phyloP scores from a whole-genome alignment of 2,797 vertebrate genomes.

The Psittacula echo region DNA sequence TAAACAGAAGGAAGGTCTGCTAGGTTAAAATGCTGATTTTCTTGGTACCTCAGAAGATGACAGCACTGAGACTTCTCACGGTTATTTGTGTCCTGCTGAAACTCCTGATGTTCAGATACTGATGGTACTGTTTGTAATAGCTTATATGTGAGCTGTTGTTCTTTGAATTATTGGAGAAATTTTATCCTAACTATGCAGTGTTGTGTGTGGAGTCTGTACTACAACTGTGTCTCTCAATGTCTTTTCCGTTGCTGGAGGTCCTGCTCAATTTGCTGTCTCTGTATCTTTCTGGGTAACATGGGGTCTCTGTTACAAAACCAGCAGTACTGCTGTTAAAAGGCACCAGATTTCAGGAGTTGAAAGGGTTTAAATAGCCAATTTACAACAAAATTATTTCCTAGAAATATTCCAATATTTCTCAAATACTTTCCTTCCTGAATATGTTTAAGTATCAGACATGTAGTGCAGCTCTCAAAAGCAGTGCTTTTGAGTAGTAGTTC shows the following conservation, averaged over 20 bases:
- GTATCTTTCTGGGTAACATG: neutral
- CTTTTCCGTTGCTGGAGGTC: neutral
- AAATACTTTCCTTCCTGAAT: neutral
- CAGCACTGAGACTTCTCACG: fast-evolving
- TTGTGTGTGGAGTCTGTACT: neutral
- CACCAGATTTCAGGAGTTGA: neutral
- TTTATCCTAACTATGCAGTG: neutral
- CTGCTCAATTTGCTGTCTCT: neutral
- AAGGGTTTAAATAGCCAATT: neutral
- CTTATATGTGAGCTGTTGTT: neutral
- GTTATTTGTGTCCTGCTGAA: neutral
- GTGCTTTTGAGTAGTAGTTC: neutral
- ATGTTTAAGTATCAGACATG: neutral
- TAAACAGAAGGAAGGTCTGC: neutral
- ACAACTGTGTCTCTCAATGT: neutral
- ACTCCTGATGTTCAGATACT: neutral
- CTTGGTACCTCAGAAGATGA: neutral
- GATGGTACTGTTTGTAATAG: neutral
- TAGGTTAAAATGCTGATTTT: neutral
- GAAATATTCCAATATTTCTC: neutral
- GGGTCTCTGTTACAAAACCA: neutral
- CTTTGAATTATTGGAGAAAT: neutral
- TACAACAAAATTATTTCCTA: neutral
- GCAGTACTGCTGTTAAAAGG: neutral
- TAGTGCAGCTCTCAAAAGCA: neutral